phyloP scores from a whole-genome alignment of 2,113 vertebrate species.

The Megaceryle torquata region DNA sequence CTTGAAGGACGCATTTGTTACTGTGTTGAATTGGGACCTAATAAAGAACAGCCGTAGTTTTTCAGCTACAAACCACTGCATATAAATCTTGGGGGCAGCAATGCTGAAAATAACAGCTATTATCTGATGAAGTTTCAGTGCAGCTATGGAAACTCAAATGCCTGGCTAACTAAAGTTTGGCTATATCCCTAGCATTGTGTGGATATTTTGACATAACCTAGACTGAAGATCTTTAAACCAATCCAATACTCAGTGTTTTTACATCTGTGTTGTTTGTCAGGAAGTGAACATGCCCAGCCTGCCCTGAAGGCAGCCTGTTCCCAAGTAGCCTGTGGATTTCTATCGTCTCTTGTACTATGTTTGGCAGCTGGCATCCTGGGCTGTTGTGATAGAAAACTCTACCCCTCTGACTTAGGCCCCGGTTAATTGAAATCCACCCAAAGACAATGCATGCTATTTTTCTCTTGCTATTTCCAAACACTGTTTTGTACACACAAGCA shows the following conservation, averaged over 20 bases:
- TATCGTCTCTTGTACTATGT: neutral
- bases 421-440: neutral
- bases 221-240: neutral
- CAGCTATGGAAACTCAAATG: slow-evolving; percentile 27
- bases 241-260: neutral
- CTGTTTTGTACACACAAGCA: neutral
- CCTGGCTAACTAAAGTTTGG: slow-evolving; percentile 11
- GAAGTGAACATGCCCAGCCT: fast-evolving
- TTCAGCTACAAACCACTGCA: slow-evolving; percentile 36
- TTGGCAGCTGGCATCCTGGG: neutral
- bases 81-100: slow-evolving; percentile 36
- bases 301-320: neutral
- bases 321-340: neutral
- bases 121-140: slow-evolving; percentile 24
- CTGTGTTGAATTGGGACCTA: slow-evolving; percentile 42
- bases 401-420: neutral
- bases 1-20: neutral
- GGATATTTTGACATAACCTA: slow-evolving; percentile 17
- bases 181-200: neutral
- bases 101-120: slow-evolving; percentile 53
- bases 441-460: neutral
- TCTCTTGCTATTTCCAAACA: neutral
- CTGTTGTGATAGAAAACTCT: neutral
- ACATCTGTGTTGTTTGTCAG: neutral
- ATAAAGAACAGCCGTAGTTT: slow-evolving; percentile 43